Evolutionary conservation across 2,113 vertebrate genomes (phyloP), one percentile per base, ranked within the genome.

Genomic region (Antigone vipio): DNA sequence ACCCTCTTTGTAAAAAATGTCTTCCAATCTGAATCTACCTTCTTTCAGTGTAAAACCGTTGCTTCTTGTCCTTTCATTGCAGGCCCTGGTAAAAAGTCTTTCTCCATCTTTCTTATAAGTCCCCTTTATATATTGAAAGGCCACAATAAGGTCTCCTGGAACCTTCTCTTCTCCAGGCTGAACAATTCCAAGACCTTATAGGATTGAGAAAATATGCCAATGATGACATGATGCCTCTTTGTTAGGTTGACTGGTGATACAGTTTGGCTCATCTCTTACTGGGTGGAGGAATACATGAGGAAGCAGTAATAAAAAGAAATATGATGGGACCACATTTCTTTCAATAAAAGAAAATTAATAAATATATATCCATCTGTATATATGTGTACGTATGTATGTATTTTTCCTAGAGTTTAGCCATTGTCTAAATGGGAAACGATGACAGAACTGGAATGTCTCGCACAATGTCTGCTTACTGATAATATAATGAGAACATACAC

Each of bases 361-460:
- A 35, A 32, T 68, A 40, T 29, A 78, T 86, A 86, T 64, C 53
- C 50, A 80, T 90, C 64, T 84, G 19, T 94, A 8, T 71, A 12
- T 52, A 9, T 52, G 26, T 52, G 8, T 26, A 52, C 26, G 24
- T 26, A 52, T 52, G 24, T 52, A 26, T 52, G 9, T 52, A 7
- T 60, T 71, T 69, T 71, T 52, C 55, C 14, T 50, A 29, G 16
- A 58, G n/a, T 81, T 68, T 47, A 81, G 27, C 16, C 44, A 13
- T 59, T 21, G 44, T 47, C 27, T 49, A 69, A 97, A 83, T 81
- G 83, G 78, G 86, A 96, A 83, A 73, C 82, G 21, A 32, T 10
- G 82, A 82, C 85, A 53, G 80, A 95, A 89, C 45, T 62, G 88
- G 92, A 94, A 87, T 91, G 72, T 62, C 85, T 91, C 85, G 94